phyloP scores from a whole-genome alignment of 2,888 invertebrate genomes.

The Leucophenga montana region DNA sequence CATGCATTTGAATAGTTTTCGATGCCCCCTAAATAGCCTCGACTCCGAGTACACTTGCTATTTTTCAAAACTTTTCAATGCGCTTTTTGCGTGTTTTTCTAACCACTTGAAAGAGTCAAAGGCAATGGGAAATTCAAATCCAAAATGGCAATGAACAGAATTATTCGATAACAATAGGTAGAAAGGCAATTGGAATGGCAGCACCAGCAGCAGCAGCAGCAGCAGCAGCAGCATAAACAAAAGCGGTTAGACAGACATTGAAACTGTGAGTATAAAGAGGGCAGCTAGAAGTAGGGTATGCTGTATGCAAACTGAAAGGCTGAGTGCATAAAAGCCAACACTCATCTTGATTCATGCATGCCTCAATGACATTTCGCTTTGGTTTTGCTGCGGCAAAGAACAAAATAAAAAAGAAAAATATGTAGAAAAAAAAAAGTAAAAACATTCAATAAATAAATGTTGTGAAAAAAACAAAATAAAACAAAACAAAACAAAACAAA shows the following conservation, averaged over 20 bases:
- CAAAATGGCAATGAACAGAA: conserved; percentile 15
- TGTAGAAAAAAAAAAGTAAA: conserved; percentile 49
- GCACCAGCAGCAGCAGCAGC: neutral
- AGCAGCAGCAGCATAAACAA: conserved; percentile 9
- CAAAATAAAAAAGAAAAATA: conserved; percentile 50
- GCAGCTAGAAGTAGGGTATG: too few relatives aligned
- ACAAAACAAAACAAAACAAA: conserved; percentile 28
- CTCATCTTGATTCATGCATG: conserved; percentile 22
- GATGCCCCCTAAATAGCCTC: too few relatives aligned
- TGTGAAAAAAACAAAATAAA: conserved; percentile 35
- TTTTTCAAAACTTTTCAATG: too few relatives aligned
- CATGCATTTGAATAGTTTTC: conserved; percentile 21
- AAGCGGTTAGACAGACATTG: neutral
- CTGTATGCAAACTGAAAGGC: neutral
- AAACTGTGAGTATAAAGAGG: too few relatives aligned
- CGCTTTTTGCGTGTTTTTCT: conserved; percentile 11
- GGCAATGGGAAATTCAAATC: conserved; percentile 4
- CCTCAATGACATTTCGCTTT: conserved; percentile 20
- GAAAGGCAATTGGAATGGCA: neutral
- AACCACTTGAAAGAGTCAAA: conserved; percentile 22
- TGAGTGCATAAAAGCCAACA: conserved; percentile 17
- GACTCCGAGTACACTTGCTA: too few relatives aligned
- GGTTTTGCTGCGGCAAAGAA: neutral
- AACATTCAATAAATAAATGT: conserved; percentile 35
- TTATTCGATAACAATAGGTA: conserved; percentile 25